These are phyloP conservation scores for Tiliacea citrago DNA, from an alignment of 2,888 invertebrate genomes.

Conservation along the genomic window DNA sequence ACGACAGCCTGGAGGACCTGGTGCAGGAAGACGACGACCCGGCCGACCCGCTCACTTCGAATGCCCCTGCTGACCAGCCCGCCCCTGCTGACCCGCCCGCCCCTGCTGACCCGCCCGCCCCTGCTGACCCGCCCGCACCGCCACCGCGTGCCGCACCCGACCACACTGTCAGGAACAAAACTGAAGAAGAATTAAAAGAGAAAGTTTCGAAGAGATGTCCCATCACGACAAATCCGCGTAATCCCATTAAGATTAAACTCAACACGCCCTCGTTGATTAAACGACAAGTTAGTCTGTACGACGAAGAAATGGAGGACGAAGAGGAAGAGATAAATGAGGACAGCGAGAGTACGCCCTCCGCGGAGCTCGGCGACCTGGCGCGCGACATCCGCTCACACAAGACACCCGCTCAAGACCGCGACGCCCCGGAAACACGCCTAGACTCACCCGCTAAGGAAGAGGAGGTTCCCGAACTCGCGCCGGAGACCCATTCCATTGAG, in stretches of 20 bases:
- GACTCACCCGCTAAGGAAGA: conserved; percentile 1
- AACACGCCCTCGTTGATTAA: conserved; percentile 88
- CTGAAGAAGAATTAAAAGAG: conserved; percentile 81
- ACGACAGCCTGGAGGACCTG: conserved; percentile 58
- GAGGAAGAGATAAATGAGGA: conserved; percentile 54
- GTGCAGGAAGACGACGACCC: conserved; percentile 63
- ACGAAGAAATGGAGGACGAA: conserved; percentile 77
- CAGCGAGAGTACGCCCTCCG: conserved; percentile 62
- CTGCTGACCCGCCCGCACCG: conserved; percentile 4
- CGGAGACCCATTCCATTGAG: not conserved
- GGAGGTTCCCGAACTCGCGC: not conserved
- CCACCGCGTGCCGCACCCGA: conserved; percentile 4
- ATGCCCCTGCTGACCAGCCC: conserved; percentile 7
- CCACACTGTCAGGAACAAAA: conserved; percentile 64
- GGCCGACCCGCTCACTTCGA: conserved; percentile 6
- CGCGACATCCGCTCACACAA: not conserved
- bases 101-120: not conserved
- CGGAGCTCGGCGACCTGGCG: not conserved
- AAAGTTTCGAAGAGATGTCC: conserved; percentile 84
- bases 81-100: conserved; percentile 10
- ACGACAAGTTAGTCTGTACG: conserved; percentile 89
- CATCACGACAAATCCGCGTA: conserved; percentile 81
- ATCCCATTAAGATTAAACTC: conserved; percentile 86
- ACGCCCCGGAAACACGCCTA: not conserved
- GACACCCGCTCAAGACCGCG: not conserved